phyloP scores from a whole-genome alignment of 1,140 invertebrate species.

The Ostrea edulis region DNA sequence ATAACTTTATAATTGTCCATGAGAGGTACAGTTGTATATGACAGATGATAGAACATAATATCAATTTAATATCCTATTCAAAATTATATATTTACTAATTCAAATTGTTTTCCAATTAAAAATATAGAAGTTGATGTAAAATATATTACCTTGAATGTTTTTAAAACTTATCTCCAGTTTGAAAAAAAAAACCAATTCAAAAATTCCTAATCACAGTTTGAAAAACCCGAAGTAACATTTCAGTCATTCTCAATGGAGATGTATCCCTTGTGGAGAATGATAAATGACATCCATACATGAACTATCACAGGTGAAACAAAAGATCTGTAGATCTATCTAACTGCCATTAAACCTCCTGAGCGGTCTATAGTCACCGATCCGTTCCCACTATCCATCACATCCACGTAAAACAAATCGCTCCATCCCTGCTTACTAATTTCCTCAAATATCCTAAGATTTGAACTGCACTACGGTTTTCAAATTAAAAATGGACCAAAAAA shows the following conservation, averaged over 20 bases:
- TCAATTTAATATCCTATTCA: too few species aligned
- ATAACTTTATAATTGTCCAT: too few species aligned
- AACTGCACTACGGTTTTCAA: neutral
- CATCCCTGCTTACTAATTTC: slow-evolving; percentile 1
- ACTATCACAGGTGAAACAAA: slow-evolving; percentile 23
- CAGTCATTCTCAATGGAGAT: slow-evolving; percentile 6
- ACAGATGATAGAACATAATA: too few species aligned
- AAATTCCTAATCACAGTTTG: neutral
- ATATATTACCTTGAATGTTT: neutral
- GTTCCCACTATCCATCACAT: slow-evolving; percentile 16
- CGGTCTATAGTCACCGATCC: slow-evolving; percentile 2
- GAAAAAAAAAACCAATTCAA: neutral
- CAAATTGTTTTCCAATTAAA: too few species aligned
- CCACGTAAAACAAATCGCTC: slow-evolving; percentile 18
- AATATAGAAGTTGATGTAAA: neutral
- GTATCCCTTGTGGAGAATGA: neutral
- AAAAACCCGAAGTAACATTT: neutral
- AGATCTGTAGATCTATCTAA: neutral
- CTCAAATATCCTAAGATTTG: neutral
- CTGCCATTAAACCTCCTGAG: slow-evolving; percentile 17
- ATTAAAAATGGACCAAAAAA: neutral
- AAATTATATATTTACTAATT: too few species aligned
- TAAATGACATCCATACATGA: slow-evolving; percentile 20
- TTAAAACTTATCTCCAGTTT: neutral
- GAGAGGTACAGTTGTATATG: too few species aligned